Evolutionary conservation across 2,888 invertebrate species (phyloP), one percentile per base, ranked within the genome.

Genomic region (Melanargia galathea): DNA sequence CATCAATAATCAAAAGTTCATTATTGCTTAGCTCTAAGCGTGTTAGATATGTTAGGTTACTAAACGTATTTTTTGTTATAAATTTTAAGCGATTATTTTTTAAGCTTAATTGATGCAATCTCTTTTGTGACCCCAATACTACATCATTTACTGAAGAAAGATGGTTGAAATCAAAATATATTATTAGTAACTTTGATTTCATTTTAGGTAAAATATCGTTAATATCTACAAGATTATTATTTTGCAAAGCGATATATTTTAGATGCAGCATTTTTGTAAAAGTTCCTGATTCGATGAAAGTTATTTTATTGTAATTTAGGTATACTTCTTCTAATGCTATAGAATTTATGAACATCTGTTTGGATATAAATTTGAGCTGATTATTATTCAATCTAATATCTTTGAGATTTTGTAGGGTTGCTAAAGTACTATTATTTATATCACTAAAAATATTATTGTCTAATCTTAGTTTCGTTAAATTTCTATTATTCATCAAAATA

Each of bases 311-410:
- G 83, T 97, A 96, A 81, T 97, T 96, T 65, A 97, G 92, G 86
- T 97, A 96, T 65, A 98, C 87, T 82, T 97, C 97, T 73, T 96
- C 92, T 54, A 97, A 85, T 56, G 94, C 93, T 0, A 95, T 94
- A 68, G 96, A 85, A 4, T 96, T 95, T 68, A 95, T 94, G 78
- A 98, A 97, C 30, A 96, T 95, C 18, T 95, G 94, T 68, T 95
- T 94, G 48, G 94, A 92, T 67, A 97, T 94, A 64, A 93, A 92
- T 70, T 93, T 93, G 60, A 98, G 92, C 76, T 94, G 93, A 87
- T 98, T 98, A 83, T 96, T 95, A 82, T 97, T 97, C 66, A 97
- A 86, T 62, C 96, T 93, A 59, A 97, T 92, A 84, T 97, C 97
- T 62, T 95, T 92, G 66, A 97, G 82, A 76, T 94, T 94, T 64